Evolutionary conservation across 2,113 vertebrate species (phyloP).

Genomic region (Antechinus stuartii): DNA sequence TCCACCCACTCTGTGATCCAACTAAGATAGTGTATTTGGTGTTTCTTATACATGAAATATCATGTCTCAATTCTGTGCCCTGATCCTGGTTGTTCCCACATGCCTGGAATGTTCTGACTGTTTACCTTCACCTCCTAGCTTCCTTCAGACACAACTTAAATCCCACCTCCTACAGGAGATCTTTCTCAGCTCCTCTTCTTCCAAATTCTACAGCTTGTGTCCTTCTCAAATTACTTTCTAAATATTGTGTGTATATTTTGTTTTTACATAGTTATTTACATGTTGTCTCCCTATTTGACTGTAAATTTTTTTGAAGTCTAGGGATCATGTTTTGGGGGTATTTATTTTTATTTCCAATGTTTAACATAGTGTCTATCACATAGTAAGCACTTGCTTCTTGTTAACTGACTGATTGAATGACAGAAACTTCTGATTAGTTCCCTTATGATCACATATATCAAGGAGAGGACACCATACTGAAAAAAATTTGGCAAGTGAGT

Average conservation of each 20-base stretch:
- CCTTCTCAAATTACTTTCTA: background rate
- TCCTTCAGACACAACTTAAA: background rate
- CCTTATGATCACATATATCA: background rate
- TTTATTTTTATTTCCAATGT: background rate
- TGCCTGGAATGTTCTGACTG: background rate
- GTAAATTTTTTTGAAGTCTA: background rate
- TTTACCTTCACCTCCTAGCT: background rate
- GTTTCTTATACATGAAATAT: background rate
- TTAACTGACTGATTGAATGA: background rate
- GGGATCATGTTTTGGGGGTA: background rate
- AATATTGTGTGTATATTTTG: background rate
- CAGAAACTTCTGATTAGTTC: background rate
- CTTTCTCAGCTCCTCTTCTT: background rate
- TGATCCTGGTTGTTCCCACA: background rate
- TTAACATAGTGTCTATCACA: background rate
- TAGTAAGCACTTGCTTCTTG: background rate
- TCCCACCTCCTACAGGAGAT: background rate
- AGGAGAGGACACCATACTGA: background rate
- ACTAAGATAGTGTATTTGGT: background rate
- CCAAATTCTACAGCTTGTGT: background rate
- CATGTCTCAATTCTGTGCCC: background rate
- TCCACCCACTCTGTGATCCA: background rate
- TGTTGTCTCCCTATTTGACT: background rate
- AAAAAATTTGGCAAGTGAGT: background rate
- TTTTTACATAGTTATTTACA: background rate